Percentiles rank a stretch among this genome's conserved stretches.
These are phyloP conservation scores for Antechinus flavipes DNA, from an alignment of 2,113 vertebrate genomes.

Conservation along the genomic window DNA sequence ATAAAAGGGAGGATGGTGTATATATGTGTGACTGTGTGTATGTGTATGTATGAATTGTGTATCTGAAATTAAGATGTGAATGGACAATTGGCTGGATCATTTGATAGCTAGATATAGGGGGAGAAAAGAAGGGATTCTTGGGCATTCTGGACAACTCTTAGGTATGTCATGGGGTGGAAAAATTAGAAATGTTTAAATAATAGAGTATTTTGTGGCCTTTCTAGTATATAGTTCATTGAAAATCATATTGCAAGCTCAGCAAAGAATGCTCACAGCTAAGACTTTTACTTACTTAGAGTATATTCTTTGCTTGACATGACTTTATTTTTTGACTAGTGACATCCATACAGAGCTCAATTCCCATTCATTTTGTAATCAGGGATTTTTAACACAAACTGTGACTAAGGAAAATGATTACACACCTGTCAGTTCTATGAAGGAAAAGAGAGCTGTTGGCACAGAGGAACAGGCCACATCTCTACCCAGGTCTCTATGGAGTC, in stretches of 20 bases:
- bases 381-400: constrained; percentile 65
- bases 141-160: neutral
- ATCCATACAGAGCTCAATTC: constrained; percentile 53
- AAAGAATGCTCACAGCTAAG: constrained; percentile 16
- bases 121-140: neutral
- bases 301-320: constrained; percentile 49
- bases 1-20: neutral
- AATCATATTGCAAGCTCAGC: neutral
- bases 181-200: neutral
- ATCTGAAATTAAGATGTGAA: neutral
- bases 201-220: neutral
- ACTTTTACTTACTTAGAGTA: constrained; percentile 30
- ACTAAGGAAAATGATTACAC: constrained; percentile 66
- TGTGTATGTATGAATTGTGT: neutral
- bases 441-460: constrained; percentile 42
- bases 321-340: constrained; percentile 31
- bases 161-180: neutral
- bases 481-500: constrained; percentile 54
- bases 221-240: neutral
- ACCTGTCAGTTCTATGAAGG: constrained; percentile 62
- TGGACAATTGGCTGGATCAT: neutral
- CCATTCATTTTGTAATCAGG: constrained; percentile 69
- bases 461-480: constrained; percentile 49
- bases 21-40: neutral
- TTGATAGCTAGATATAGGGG: neutral